A percentile compares a stretch with the other conserved stretches of the same genome.
phyloP scores from a whole-genome alignment of 1,140 invertebrate species.

The Papilio aristodemus region DNA sequence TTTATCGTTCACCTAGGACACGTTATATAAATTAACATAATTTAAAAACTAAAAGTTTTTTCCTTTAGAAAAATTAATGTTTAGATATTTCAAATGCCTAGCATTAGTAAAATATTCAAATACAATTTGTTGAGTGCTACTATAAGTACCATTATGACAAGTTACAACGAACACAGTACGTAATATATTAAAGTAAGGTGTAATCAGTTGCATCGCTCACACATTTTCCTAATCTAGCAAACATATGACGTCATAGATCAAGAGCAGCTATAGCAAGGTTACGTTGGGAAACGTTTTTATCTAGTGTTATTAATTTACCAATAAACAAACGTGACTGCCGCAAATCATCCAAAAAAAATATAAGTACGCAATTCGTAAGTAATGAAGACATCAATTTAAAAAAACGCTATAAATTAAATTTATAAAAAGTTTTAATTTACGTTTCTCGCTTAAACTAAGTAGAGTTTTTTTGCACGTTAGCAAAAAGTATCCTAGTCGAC shows the following conservation, averaged over 20 bases:
- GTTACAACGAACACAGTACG: not conserved
- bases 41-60: no score
- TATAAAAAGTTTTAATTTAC: not conserved
- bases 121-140: not conserved
- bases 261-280: constrained; percentile 41
- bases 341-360: constrained; percentile 4
- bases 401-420: not conserved
- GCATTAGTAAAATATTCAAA: no score
- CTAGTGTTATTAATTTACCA: constrained; percentile 34
- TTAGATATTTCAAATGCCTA: no score
- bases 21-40: no score
- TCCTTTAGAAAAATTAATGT: no score
- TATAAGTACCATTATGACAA: not conserved
- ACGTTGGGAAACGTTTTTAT: constrained; percentile 37
- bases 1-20: no score
- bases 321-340: constrained; percentile 34
- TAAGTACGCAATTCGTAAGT: not conserved
- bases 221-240: constrained; percentile 37
- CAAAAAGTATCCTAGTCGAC: no score
- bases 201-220: constrained; percentile 20
- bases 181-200: constrained; percentile 19
- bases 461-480: not conserved
- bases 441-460: not conserved
- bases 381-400: constrained; percentile 6
- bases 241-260: constrained; percentile 46